Percentiles rank a stretch among this genome's conserved stretches.
Evolutionary conservation across 2,797 vertebrate species (phyloP).

Genomic region (Sebastes vulpes): DNA sequence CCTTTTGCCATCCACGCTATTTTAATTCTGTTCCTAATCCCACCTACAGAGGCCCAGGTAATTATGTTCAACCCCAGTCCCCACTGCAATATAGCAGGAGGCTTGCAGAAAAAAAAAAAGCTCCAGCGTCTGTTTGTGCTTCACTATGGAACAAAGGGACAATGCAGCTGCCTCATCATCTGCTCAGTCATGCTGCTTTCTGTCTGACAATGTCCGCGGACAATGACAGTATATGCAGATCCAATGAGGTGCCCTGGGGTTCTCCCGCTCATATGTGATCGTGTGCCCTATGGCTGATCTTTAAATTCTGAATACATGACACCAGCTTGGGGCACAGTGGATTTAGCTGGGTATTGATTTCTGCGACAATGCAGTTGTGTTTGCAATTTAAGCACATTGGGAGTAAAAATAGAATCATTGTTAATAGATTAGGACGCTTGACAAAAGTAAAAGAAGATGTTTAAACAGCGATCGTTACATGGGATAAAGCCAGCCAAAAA

Average conservation of each 20-base stretch:
- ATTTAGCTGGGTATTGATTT: constrained; percentile 60
- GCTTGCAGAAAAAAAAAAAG: constrained; percentile 6
- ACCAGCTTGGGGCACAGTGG: background rate
- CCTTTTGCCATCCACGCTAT: constrained; percentile 45
- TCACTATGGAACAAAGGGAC: constrained; percentile 45
- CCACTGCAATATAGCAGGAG: constrained; percentile 50
- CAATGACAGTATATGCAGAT: constrained; percentile 30
- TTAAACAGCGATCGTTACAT: constrained; percentile 14
- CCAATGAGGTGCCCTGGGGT: constrained; percentile 21
- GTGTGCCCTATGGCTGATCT: constrained; percentile 17
- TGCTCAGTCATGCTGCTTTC: constrained; percentile 38
- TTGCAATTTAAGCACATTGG: constrained; percentile 12
- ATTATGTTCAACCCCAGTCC: constrained; percentile 74
- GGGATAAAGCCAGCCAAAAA: background rate
- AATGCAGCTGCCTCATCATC: constrained; percentile 51
- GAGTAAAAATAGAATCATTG: constrained; percentile 32
- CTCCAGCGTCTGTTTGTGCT: constrained; percentile 43
- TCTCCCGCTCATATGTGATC: background rate
- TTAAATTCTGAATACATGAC: constrained; percentile 28
- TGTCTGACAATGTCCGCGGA: constrained; percentile 36
- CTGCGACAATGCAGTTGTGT: constrained; percentile 33
- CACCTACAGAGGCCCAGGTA: constrained; percentile 64
- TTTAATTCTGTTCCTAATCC: constrained; percentile 71
- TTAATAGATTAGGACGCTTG: constrained; percentile 8
- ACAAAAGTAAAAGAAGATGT: constrained; percentile 5